Conservation (phyloP, 1,140 invertebrate species). For the Drosophila persimilis region DNA sequence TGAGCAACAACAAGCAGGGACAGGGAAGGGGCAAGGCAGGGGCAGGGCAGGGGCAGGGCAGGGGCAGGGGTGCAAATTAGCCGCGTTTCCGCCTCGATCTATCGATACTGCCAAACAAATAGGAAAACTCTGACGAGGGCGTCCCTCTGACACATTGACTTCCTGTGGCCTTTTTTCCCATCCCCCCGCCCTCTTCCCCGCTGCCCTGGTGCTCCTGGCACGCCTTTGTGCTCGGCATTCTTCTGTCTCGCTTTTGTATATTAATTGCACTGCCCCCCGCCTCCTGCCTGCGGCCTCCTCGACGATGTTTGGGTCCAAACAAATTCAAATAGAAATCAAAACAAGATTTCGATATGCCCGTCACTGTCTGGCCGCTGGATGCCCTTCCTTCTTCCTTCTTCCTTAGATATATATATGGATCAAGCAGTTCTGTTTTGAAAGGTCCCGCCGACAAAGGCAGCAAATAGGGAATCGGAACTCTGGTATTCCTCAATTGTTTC, state of each 20-base stretch:
- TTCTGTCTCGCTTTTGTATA: constrained; percentile 16
- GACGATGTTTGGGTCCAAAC: constrained; percentile 49
- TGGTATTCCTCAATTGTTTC: constrained; percentile 17
- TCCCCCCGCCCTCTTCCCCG: not conserved
- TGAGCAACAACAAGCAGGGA: constrained; percentile 23
- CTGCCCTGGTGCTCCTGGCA: not conserved
- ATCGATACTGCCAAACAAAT: constrained; percentile 49
- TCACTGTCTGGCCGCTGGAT: constrained; percentile 12
- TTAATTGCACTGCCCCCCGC: constrained; percentile 48
- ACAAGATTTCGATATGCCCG: constrained; percentile 68
- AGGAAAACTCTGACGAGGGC: constrained; percentile 22
- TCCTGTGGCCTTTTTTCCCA: constrained; percentile 71
- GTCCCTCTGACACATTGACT: constrained; percentile 71
- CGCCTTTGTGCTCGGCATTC: not conserved
- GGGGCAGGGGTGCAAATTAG: constrained; percentile 68
- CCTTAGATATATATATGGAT: constrained; percentile 21
- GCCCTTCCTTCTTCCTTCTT: constrained; percentile 4
- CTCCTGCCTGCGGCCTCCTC: constrained; percentile 5
- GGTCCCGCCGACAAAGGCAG: constrained; percentile 38
- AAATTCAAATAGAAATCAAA: constrained; percentile 73
- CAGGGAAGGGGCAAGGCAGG: constrained; percentile 4
- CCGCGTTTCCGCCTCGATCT: constrained; percentile 73
- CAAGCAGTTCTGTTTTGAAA: constrained; percentile 47
- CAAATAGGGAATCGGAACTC: not conserved
- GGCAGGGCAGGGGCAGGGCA: not conserved